Percentiles rank a stretch among this genome's conserved stretches.
Evolutionary conservation across 2,113 vertebrate species (phyloP).

Genomic region (Psilopsiagon aymara): DNA sequence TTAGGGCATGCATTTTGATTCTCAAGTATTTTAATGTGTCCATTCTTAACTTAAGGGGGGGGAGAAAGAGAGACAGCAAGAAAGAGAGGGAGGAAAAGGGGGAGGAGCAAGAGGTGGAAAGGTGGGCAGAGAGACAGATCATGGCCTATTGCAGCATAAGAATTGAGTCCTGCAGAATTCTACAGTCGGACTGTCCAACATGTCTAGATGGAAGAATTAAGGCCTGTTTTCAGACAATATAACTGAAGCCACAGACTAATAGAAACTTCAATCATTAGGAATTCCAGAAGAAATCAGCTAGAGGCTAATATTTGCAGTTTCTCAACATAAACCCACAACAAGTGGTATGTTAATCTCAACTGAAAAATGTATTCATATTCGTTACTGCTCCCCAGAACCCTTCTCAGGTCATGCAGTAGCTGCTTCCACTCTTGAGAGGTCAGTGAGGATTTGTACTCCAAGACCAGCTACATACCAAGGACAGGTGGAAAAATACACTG

Average conservation of each 20-base stretch:
- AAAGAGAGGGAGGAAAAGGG: background rate
- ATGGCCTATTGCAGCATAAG: background rate
- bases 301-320: background rate
- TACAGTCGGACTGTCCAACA: background rate
- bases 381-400: background rate
- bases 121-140: background rate
- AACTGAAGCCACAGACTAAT: background rate
- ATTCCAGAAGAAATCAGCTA: background rate
- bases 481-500: background rate
- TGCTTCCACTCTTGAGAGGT: background rate
- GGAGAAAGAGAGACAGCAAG: no score
- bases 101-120: background rate
- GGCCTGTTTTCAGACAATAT: background rate
- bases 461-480: background rate
- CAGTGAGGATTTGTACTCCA: background rate
- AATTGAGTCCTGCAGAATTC: background rate
- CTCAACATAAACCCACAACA: background rate
- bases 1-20: background rate
- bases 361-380: background rate
- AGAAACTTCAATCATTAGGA: background rate
- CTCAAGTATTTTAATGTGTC: background rate
- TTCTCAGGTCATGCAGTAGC: background rate
- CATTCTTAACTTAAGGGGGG: background rate
- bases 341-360: accelerated
- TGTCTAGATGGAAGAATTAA: background rate